Percentiles rank a stretch among this genome's conserved stretches.
phyloP scores from a whole-genome alignment of 2,113 vertebrate genomes.

The Cryptotis parvus region DNA sequence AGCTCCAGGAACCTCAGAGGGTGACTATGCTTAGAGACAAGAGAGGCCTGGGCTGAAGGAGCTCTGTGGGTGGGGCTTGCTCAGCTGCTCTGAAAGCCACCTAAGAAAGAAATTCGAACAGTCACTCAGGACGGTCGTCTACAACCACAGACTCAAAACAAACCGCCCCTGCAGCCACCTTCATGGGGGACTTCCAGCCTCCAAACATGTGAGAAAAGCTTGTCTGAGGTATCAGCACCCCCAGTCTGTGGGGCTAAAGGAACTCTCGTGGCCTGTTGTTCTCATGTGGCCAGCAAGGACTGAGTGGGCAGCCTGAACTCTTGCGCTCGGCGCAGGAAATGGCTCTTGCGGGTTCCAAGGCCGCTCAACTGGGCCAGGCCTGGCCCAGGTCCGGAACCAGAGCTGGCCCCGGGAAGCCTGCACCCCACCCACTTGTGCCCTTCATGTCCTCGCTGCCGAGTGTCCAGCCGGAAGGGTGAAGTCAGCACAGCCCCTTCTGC shows the following conservation, averaged over 20 bases:
- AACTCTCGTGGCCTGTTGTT: neutral
- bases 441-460: too few relatives aligned
- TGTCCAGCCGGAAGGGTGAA: neutral
- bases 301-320: neutral
- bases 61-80: too few relatives aligned
- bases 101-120: too few relatives aligned
- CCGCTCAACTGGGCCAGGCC: neutral
- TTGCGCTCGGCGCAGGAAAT: neutral
- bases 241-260: too few relatives aligned
- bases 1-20: neutral
- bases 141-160: too few relatives aligned
- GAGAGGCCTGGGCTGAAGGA: neutral
- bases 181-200: neutral
- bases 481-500: neutral
- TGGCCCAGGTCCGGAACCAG: neutral
- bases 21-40: neutral
- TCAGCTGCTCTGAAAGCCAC: too few relatives aligned
- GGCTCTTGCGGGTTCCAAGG: neutral
- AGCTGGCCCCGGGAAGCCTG: neutral
- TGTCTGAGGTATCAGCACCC: too few relatives aligned
- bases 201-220: neutral
- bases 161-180: too few relatives aligned
- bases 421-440: rapidly evolving
- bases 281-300: too few relatives aligned
- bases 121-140: too few relatives aligned